Evolutionary conservation across 2,888 invertebrate species (phyloP).

Genomic region (Drosophila rellima): DNA sequence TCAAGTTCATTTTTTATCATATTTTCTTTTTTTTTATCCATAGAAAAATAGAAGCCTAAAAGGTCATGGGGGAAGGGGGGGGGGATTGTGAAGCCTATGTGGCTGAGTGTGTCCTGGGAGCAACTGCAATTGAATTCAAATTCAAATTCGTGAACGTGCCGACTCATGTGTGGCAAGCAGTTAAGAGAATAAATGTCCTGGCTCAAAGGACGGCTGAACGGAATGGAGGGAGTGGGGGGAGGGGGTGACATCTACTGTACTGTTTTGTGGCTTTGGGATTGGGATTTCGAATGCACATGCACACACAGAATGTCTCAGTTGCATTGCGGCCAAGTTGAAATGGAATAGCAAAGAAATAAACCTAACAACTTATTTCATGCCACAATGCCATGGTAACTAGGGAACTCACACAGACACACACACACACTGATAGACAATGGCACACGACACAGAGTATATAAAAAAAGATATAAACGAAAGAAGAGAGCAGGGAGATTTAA

Average conservation of each 20-base stretch:
- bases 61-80: conserved; percentile 58
- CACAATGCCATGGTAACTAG: conserved; percentile 46
- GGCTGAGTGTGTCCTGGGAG: conserved; percentile 42
- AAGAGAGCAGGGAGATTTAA: conserved; percentile 7
- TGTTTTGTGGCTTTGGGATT: conserved; percentile 33
- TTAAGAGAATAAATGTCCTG: conserved; percentile 48
- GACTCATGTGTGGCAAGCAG: conserved; percentile 52
- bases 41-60: conserved; percentile 56
- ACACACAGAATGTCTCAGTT: conserved; percentile 35
- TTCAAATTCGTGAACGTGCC: conserved; percentile 74
- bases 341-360: conserved; percentile 31
- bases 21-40: conserved; percentile 15
- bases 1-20: conserved; percentile 66
- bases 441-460: conserved; percentile 6
- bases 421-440: conserved; percentile 16
- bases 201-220: background rate
- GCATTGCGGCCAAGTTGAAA: conserved; percentile 47
- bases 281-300: conserved; percentile 35
- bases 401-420: conserved; percentile 31
- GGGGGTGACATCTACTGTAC: conserved; percentile 12
- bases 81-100: conserved; percentile 6
- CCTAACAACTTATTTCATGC: conserved; percentile 48
- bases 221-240: too few relatives aligned
- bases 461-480: background rate
- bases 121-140: conserved; percentile 72